These are phyloP conservation scores for Drosophila parvula DNA, from an alignment of 1,140 invertebrate species.

Conservation along the genomic window DNA sequence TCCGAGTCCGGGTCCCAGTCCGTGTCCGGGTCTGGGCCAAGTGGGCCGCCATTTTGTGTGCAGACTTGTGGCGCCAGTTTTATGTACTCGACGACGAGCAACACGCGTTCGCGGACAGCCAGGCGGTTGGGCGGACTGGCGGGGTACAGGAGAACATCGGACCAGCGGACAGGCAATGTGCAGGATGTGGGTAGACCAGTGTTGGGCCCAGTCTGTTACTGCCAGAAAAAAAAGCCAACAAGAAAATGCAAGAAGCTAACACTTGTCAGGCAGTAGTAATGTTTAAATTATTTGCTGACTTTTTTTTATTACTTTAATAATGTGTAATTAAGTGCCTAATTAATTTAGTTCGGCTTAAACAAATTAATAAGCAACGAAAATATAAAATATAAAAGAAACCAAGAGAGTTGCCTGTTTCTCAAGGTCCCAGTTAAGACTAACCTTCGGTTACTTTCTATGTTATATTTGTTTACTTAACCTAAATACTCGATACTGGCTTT, in stretches of 20 bases:
- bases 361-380: not conserved
- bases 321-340: too few species aligned
- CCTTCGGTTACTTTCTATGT: too few species aligned
- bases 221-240: not conserved
- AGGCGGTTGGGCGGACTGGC: too few species aligned
- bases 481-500: too few species aligned
- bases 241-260: too few species aligned
- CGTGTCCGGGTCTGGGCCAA: slow-evolving; percentile 47
- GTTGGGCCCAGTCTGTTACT: not conserved
- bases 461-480: too few species aligned
- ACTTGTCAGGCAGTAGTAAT: not conserved
- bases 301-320: too few species aligned
- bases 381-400: too few species aligned
- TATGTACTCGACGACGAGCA: slow-evolving; percentile 79
- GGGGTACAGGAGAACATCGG: slow-evolving; percentile 26
- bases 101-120: slow-evolving; percentile 63
- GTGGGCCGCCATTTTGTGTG: slow-evolving; percentile 80
- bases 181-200: slow-evolving; percentile 11
- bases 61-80: slow-evolving; percentile 78
- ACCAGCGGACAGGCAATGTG: slow-evolving; percentile 15
- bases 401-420: too few species aligned
- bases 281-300: not conserved
- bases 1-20: slow-evolving; percentile 1
- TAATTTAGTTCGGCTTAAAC: not conserved
- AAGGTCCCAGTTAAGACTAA: too few species aligned